Evolutionary conservation across 2,797 vertebrate species (phyloP).

Genomic region (Podarcis lilfordi): DNA sequence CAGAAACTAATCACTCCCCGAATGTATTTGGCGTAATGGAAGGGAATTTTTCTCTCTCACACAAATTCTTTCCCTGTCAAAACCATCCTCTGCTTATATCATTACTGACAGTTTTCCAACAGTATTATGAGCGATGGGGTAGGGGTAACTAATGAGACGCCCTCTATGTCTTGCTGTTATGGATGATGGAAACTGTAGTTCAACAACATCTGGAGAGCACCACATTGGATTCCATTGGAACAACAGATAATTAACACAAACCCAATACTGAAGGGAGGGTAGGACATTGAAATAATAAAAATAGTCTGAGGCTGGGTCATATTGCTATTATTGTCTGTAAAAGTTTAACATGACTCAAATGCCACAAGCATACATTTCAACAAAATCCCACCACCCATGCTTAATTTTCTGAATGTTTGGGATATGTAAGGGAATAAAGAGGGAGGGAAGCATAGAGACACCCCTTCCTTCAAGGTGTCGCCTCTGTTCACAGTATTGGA

Average conservation of each 20-base stretch:
- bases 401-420: neutral
- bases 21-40: fast-evolving
- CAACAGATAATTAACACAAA: too few relatives aligned
- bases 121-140: neutral
- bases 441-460: neutral
- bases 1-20: fast-evolving
- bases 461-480: neutral
- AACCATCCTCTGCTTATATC: neutral
- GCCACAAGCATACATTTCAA: neutral
- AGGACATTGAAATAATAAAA: too few relatives aligned
- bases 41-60: fast-evolving
- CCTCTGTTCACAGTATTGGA: neutral
- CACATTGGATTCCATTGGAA: too few relatives aligned
- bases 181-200: too few relatives aligned
- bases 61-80: neutral
- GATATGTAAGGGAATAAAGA: neutral
- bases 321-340: neutral
- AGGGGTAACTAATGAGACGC: neutral
- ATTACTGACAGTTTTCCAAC: neutral
- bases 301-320: neutral
- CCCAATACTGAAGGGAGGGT: too few relatives aligned
- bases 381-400: too few relatives aligned
- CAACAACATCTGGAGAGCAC: too few relatives aligned
- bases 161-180: too few relatives aligned
- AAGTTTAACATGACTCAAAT: neutral